A percentile compares a stretch with the other conserved stretches of the same genome.
These are phyloP conservation scores for Volucella zonaria DNA, from an alignment of 2,888 invertebrate genomes.

Conservation along the genomic window DNA sequence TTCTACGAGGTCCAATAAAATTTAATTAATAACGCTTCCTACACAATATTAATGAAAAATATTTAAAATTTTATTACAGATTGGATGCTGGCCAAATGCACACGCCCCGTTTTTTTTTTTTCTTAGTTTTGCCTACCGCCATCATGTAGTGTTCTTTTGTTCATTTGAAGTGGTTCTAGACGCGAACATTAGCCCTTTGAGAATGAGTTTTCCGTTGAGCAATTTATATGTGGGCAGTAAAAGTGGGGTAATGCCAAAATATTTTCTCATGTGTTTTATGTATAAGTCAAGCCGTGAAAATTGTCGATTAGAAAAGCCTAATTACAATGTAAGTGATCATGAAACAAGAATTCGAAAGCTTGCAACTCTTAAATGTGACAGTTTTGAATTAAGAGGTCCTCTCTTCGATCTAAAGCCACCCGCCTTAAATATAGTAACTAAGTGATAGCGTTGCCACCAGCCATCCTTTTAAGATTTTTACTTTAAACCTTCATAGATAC, in stretches of 20 bases:
- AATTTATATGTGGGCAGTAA: background rate
- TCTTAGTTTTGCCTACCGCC: background rate
- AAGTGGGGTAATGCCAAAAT: slow-evolving; percentile 52
- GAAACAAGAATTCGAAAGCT: slow-evolving; percentile 14
- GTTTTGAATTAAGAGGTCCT: background rate
- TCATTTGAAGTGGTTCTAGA: slow-evolving; percentile 3
- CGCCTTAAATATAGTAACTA: too few relatives aligned
- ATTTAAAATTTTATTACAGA: slow-evolving; percentile 64
- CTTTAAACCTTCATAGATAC: too few relatives aligned
- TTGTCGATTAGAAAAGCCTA: slow-evolving; percentile 58
- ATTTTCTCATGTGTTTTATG: slow-evolving; percentile 33
- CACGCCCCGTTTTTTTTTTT: slow-evolving; percentile 45
- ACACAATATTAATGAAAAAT: slow-evolving; percentile 65
- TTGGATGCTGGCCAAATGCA: slow-evolving; percentile 63
- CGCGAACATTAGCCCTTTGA: slow-evolving; percentile 24
- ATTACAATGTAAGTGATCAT: slow-evolving; percentile 49
- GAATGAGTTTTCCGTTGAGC: slow-evolving; percentile 2
- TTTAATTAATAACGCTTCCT: slow-evolving; percentile 68
- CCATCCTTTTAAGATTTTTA: too few relatives aligned
- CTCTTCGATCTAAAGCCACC: background rate
- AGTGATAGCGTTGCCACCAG: too few relatives aligned
- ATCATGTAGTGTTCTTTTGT: background rate
- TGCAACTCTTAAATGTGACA: background rate
- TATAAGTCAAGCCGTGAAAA: slow-evolving; percentile 61
- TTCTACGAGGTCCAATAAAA: slow-evolving; percentile 58